Evolutionary conservation across 2,888 invertebrate species (phyloP).

Genomic region (Tribolium freemani): DNA sequence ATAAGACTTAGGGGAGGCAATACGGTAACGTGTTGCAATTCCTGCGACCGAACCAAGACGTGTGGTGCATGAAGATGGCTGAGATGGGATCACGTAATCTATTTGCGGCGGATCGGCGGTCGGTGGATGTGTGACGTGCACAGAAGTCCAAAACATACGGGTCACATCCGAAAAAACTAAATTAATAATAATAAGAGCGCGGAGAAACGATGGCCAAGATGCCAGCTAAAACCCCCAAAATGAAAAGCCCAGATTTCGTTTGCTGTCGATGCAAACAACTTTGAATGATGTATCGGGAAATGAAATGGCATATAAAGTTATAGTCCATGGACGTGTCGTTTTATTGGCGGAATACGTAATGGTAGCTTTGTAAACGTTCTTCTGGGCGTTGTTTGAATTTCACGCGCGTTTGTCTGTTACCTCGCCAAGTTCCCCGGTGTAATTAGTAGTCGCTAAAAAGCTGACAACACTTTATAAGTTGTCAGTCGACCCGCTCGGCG

Average conservation of each 20-base stretch:
- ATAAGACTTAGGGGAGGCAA: slow-evolving; percentile 45
- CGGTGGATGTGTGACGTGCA: slow-evolving; percentile 61
- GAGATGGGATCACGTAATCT: slow-evolving; percentile 68
- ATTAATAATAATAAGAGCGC: slow-evolving; percentile 60
- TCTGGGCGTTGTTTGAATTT: slow-evolving; percentile 53
- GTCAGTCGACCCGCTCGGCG: slow-evolving; percentile 53
- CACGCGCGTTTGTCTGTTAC: slow-evolving; percentile 53
- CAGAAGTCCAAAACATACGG: slow-evolving; percentile 61
- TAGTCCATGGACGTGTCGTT: slow-evolving; percentile 13
- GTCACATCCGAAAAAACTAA: slow-evolving; percentile 61
- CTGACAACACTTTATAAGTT: slow-evolving; percentile 59
- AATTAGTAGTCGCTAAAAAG: slow-evolving; percentile 60
- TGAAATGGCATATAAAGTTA: slow-evolving; percentile 18
- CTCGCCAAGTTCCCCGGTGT: slow-evolving; percentile 51
- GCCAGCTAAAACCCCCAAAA: not conserved
- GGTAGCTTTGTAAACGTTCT: slow-evolving; percentile 27
- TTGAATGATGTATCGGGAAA: not conserved
- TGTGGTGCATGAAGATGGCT: slow-evolving; percentile 61
- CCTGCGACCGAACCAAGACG: slow-evolving; percentile 61
- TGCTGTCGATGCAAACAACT: not conserved
- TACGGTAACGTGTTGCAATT: slow-evolving; percentile 64
- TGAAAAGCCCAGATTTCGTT: not conserved
- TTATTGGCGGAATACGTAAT: slow-evolving; percentile 20
- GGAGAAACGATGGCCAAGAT: slow-evolving; percentile 57
- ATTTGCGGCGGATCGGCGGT: slow-evolving; percentile 65